These are phyloP conservation scores for Myiozetetes cayanensis DNA, from an alignment of 2,113 vertebrate species.

Conservation along the genomic window DNA sequence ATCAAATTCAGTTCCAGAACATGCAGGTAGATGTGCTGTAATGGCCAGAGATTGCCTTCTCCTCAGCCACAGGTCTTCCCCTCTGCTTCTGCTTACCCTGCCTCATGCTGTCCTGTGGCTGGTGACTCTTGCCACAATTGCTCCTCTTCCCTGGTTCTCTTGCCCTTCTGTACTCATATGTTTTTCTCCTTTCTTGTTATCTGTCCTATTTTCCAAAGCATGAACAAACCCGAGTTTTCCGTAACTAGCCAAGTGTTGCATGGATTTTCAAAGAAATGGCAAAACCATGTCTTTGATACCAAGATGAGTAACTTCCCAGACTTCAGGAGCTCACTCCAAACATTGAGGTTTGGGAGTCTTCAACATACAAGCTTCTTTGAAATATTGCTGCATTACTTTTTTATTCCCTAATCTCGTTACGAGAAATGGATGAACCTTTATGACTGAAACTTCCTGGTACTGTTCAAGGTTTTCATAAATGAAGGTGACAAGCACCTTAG, in stretches of 20 bases:
- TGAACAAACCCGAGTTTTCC: neutral
- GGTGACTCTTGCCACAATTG: neutral
- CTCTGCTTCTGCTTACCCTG: neutral
- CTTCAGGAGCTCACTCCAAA: neutral
- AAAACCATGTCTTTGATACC: neutral
- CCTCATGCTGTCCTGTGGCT: neutral
- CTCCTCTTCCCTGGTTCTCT: neutral
- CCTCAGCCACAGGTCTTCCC: neutral
- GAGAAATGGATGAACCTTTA: neutral
- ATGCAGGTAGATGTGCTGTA: neutral
- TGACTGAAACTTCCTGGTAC: neutral
- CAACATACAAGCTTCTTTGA: neutral
- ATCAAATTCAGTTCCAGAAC: neutral
- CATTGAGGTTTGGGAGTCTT: neutral
- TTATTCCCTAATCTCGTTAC: neutral
- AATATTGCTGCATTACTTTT: neutral
- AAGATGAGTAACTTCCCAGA: neutral
- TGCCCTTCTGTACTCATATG: neutral
- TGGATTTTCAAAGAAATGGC: neutral
- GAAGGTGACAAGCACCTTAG: neutral
- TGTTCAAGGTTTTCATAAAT: neutral
- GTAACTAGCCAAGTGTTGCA: neutral
- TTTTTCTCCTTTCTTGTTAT: neutral
- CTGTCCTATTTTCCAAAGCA: neutral
- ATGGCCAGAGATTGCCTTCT: neutral